Base-by-base conservation (phyloP, 2,888 invertebrate species). In the Cistogaster globosa region DNA sequence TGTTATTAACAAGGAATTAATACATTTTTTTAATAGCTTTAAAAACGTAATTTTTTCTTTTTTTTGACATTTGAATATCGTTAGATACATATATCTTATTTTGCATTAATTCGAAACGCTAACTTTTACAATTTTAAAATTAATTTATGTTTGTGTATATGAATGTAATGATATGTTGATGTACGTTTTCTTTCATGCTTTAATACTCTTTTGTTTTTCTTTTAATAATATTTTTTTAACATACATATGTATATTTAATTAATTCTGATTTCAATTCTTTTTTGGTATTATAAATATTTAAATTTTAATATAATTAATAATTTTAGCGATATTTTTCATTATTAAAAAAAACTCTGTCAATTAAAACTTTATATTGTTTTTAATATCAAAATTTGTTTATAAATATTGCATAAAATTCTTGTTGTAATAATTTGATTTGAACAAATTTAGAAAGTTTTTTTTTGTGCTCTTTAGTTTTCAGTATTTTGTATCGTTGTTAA, bases 321-420 rank as follows among this genome's bases (percentile, higher is more conserved):
- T 74, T 77, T 36, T 45, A 72, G 79, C 69, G 51, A 76, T 58
- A 57, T n/a, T n/a, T 53, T 22, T 32, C 32, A 60, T 74, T 63
- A 16, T 74, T 68, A 58, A 26, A 80, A n/a, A n/a, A n/a, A n/a
- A n/a, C n/a, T 75, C 83, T 86, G 87, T 85, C 85, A 85, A 82
- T 85, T 85, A 79, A 32, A 82, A 71, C 85, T 45, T 78, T 78
- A 63, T 76, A 57, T 80, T 67, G 6, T 51, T 18, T 32, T 55
- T 20, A 42, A 32, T 42, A 71, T 45, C 8, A 32, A 67, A 18
- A 51, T 63, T 48, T 62, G 36, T 36, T 20, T 57, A 11, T 57
- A 65, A 7, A 22, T 55, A 36, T 75, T 72, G 22, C 78, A 58
- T 65, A 32, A 36, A 58, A 53, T 48, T 75, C 58, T 65, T 57